Percentiles rank a stretch among this genome's conserved stretches.
phyloP scores from a whole-genome alignment of 2,797 vertebrate genomes.

The Melanotaenia maccullochi region DNA sequence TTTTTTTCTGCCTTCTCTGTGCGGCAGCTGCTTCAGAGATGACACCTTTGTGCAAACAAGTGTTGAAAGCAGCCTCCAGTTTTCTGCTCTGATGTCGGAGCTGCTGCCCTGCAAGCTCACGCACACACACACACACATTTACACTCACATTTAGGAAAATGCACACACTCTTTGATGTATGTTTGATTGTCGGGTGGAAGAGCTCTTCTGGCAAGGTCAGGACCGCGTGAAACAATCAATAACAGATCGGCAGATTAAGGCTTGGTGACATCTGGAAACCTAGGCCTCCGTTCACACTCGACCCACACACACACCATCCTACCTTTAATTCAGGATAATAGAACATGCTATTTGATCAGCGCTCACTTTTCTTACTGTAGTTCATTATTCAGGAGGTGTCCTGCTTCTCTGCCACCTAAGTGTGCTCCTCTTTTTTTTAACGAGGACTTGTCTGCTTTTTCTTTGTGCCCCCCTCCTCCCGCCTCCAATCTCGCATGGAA shows the following conservation, averaged over 20 bases:
- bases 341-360: slow-evolving; percentile 78
- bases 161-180: slow-evolving; percentile 71
- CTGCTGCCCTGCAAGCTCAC: slow-evolving; percentile 46
- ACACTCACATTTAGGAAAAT: slow-evolving; percentile 27
- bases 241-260: slow-evolving; percentile 81
- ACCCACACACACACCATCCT: slow-evolving; percentile 28
- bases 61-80: slow-evolving; percentile 70
- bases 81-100: slow-evolving; percentile 67
- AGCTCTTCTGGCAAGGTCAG: slow-evolving; percentile 81
- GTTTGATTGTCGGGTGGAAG: slow-evolving; percentile 80
- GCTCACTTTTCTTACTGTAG: slow-evolving; percentile 32
- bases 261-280: slow-evolving; percentile 73
- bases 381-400: slow-evolving; percentile 75
- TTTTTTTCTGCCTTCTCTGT: slow-evolving; percentile 3
- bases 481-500: slow-evolving; percentile 31
- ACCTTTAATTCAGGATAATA: slow-evolving; percentile 67
- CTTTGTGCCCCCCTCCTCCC: slow-evolving; percentile 31
- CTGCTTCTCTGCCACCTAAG: slow-evolving; percentile 62
- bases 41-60: slow-evolving; percentile 77
- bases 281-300: slow-evolving; percentile 47
- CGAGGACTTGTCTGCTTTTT: slow-evolving; percentile 60
- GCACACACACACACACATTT: slow-evolving; percentile 28
- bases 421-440: slow-evolving; percentile 50
- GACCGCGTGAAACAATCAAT: slow-evolving; percentile 79
- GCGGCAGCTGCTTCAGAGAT: slow-evolving; percentile 65